phyloP scores from a whole-genome alignment of 2,888 invertebrate species.

The Criorhina ranunculi region DNA sequence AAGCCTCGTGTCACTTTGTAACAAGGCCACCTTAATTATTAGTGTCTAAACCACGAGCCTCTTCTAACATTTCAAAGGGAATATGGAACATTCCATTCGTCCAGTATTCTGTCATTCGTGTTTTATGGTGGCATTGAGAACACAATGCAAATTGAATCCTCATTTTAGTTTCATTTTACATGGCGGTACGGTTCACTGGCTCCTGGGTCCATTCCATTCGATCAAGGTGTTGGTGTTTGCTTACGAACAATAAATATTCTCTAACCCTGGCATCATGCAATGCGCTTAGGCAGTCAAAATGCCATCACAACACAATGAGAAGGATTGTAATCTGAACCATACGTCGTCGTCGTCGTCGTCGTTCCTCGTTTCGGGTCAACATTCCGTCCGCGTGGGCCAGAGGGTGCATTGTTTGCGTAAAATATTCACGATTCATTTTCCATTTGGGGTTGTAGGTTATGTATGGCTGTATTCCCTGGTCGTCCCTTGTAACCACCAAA shows the following conservation, averaged over 20 bases:
- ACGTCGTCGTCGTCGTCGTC: too few species aligned
- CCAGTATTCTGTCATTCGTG: background rate
- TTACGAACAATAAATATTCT: background rate
- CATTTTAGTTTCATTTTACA: too few species aligned
- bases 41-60: too few species aligned
- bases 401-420: background rate
- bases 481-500: background rate
- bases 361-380: too few species aligned
- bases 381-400: background rate
- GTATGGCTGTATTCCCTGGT: constrained; percentile 1
- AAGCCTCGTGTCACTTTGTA: too few species aligned
- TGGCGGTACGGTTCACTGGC: background rate
- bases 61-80: too few species aligned
- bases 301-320: background rate
- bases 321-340: background rate
- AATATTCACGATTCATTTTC: constrained; percentile 43
- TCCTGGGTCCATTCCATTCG: background rate
- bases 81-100: too few species aligned
- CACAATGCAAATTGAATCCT: background rate
- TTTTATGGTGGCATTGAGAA: background rate
- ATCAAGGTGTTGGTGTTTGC: background rate
- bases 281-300: background rate
- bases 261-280: background rate
- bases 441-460: constrained; percentile 23
- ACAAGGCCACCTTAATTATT: too few species aligned